Conservation (phyloP, 2,797 vertebrate genomes). For the Gymnoscopelus microlampas region DNA sequence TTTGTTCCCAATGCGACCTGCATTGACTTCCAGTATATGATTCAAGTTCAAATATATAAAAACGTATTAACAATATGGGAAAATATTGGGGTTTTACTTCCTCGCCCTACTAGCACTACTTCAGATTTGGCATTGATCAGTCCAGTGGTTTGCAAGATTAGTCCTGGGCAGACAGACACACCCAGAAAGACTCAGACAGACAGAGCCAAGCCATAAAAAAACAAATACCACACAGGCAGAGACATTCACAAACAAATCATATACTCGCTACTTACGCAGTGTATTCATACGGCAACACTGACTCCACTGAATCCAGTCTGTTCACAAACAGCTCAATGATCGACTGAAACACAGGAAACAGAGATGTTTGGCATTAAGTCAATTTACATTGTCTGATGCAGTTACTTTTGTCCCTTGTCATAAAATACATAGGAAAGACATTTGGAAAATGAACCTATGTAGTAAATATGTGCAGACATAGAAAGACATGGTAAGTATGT, state of each 20-base stretch:
- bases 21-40: too few species aligned
- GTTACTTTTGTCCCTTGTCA: too few species aligned
- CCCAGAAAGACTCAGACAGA: neutral
- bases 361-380: neutral
- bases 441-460: too few species aligned
- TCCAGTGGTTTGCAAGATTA: neutral
- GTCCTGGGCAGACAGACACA: too few species aligned
- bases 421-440: neutral
- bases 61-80: too few species aligned
- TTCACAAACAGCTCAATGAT: slow-evolving; percentile 93
- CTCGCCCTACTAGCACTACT: too few species aligned
- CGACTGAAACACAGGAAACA: slow-evolving; percentile 73
- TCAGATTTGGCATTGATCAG: too few species aligned
- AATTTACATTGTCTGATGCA: neutral
- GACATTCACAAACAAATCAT: neutral
- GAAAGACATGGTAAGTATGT: too few species aligned
- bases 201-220: neutral
- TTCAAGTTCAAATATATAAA: too few species aligned
- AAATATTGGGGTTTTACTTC: too few species aligned
- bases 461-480: too few species aligned
- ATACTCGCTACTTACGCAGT: slow-evolving; percentile 86
- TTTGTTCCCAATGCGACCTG: too few species aligned
- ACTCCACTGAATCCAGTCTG: slow-evolving; percentile 94
- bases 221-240: neutral
- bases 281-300: slow-evolving; percentile 94